phyloP scores from a whole-genome alignment of 2,113 vertebrate species.

The Sapayoa aenigma region DNA sequence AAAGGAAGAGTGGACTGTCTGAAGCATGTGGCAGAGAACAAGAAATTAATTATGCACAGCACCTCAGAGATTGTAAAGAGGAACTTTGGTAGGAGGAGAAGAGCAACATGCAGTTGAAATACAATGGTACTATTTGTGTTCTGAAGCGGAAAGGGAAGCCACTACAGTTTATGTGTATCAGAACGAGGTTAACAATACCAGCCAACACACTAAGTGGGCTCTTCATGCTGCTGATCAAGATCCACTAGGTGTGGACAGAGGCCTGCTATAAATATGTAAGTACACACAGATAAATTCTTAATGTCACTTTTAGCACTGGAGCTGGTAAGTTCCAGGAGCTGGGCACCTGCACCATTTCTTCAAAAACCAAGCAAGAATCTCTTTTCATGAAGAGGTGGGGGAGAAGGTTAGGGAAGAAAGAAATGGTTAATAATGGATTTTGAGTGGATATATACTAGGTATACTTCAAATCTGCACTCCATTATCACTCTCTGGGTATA shows the following conservation, averaged over 20 bases:
- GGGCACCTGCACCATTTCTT: not conserved
- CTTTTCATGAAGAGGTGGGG: not conserved
- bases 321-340: not conserved
- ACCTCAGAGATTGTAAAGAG: not conserved
- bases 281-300: not conserved
- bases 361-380: not conserved
- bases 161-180: not conserved
- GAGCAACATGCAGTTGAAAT: not conserved
- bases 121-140: not conserved
- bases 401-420: not conserved
- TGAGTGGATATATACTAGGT: not conserved
- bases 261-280: rapidly evolving
- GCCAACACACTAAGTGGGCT: not conserved
- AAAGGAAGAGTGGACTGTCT: not conserved
- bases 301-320: not conserved
- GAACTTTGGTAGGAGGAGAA: not conserved
- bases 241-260: not conserved
- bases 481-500: not conserved
- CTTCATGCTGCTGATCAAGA: not conserved
- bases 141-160: not conserved
- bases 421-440: not conserved
- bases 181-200: not conserved
- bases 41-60: not conserved
- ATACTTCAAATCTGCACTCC: not conserved
- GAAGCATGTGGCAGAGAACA: not conserved